Conservation (phyloP, 2,797 vertebrate genomes). For the Malacoctenus gilli region DNA sequence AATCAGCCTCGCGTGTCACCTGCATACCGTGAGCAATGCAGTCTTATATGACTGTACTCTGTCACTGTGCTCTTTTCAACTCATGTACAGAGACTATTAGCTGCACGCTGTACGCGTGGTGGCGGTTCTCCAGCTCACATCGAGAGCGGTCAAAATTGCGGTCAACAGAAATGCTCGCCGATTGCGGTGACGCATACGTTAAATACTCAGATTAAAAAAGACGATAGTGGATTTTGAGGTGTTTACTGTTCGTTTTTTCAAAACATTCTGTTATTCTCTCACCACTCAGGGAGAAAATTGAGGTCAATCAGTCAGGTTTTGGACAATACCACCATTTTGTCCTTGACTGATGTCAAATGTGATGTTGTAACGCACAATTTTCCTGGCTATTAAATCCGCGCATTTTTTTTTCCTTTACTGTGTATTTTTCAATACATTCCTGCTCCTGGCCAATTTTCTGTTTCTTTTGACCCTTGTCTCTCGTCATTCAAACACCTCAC, state of each 20-base stretch:
- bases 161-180: constrained; percentile 5
- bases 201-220: constrained; percentile 4
- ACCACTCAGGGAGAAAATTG: constrained; percentile 12
- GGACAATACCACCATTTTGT: constrained; percentile 7
- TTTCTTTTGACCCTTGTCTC: neutral
- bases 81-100: constrained; percentile 6
- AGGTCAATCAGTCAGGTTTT: constrained; percentile 8
- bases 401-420: neutral
- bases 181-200: constrained; percentile 4
- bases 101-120: constrained; percentile 21
- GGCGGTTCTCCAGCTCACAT: constrained; percentile 1
- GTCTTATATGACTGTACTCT: neutral
- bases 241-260: constrained; percentile 12
- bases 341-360: neutral
- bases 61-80: neutral
- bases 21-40: neutral
- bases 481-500: too few species aligned
- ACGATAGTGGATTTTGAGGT: neutral
- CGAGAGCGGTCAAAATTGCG: constrained; percentile 2
- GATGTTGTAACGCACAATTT: neutral
- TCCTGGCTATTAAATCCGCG: too few species aligned
- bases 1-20: neutral
- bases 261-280: constrained; percentile 13
- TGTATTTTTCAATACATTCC: neutral
- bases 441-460: neutral